Evolutionary conservation across 2,113 vertebrate species (phyloP).

Genomic region (Crocuta crocuta): DNA sequence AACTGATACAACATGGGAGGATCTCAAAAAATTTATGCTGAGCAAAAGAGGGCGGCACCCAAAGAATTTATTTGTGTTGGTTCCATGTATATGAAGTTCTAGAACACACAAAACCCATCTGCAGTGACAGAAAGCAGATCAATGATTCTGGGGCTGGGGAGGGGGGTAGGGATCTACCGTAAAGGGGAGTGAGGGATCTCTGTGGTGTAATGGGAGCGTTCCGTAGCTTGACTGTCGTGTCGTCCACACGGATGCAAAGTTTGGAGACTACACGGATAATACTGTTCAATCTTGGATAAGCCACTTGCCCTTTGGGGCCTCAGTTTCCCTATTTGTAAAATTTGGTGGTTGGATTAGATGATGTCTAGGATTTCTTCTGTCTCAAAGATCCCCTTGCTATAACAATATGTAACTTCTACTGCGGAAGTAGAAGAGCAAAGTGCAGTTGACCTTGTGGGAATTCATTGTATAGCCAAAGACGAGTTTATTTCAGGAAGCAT

Average conservation of each 20-base stretch:
- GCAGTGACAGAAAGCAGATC: background rate
- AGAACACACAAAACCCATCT: background rate
- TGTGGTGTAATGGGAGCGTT: background rate
- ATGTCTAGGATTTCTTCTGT: background rate
- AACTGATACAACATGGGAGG: background rate
- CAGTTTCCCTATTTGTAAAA: slow-evolving; percentile 26
- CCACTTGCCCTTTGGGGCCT: background rate
- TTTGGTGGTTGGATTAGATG: background rate
- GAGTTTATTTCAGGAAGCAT: background rate
- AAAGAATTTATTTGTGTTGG: background rate
- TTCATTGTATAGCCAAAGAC: background rate
- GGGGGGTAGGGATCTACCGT: background rate
- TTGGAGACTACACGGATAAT: background rate
- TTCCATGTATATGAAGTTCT: background rate
- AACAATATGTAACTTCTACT: background rate
- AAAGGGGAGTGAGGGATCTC: rapidly evolving
- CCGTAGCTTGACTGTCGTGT: background rate
- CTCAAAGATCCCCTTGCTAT: background rate
- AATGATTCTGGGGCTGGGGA: background rate
- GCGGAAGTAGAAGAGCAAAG: background rate
- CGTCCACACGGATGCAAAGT: background rate
- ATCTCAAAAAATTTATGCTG: background rate
- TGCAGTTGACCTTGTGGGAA: slow-evolving; percentile 1
- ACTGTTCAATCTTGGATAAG: background rate
- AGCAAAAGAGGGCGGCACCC: background rate